phyloP scores from a whole-genome alignment of 2,888 invertebrate species.

The Coleophora deauratella region DNA sequence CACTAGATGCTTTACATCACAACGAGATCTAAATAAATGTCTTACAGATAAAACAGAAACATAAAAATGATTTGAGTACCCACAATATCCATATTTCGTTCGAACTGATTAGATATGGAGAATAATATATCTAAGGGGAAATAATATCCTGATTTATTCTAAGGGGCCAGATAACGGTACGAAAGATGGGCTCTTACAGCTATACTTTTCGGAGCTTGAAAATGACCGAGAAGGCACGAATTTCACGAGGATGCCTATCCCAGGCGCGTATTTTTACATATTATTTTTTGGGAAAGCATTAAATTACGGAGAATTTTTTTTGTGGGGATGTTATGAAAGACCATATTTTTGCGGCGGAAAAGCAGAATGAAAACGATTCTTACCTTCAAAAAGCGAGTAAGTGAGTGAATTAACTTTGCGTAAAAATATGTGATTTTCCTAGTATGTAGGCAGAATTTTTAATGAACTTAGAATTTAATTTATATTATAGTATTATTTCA shows the following conservation, averaged over 20 bases:
- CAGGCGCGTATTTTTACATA: conserved; percentile 59
- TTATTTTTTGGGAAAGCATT: conserved; percentile 54
- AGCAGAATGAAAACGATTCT: conserved; percentile 45
- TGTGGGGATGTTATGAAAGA: conserved; percentile 51
- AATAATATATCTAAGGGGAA: conserved; percentile 58
- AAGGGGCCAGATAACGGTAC: conserved; percentile 53
- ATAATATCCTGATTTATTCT: conserved; percentile 66
- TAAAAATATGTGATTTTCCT: background rate
- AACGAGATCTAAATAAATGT: too few species aligned
- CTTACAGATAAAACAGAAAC: too few species aligned
- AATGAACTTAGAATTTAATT: too few species aligned
- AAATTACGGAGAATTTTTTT: conserved; percentile 61
- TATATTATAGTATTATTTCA: too few species aligned
- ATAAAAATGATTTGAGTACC: conserved; percentile 8
- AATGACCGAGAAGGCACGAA: conserved; percentile 45
- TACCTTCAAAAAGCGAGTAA: conserved; percentile 40
- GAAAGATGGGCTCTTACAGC: conserved; percentile 49
- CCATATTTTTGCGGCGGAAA: conserved; percentile 63
- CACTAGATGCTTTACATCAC: too few species aligned
- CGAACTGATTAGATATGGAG: conserved; percentile 64
- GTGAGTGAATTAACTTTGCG: conserved; percentile 1
- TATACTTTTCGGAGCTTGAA: conserved; percentile 39
- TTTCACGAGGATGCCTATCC: conserved; percentile 38
- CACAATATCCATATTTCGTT: conserved; percentile 52
- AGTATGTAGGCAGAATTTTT: too few species aligned